Conservation (phyloP, 2,797 vertebrate genomes). For the Pachyuromys duprasi region DNA sequence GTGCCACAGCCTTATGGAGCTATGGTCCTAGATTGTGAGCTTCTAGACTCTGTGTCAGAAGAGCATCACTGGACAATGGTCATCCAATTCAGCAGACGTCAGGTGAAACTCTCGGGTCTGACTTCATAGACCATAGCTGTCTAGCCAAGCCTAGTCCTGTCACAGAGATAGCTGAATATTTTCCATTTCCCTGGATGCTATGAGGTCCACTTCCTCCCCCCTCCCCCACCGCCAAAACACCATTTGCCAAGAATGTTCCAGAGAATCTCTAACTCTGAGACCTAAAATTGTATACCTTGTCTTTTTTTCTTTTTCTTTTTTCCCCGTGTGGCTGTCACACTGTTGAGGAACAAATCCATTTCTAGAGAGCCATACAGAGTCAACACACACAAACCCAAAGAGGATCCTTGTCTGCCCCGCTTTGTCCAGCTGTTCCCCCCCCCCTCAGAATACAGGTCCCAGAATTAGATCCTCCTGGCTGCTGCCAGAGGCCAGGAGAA, state of each 20-base stretch:
- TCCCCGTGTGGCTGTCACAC: neutral
- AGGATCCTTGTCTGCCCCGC: neutral
- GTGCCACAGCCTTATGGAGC: neutral
- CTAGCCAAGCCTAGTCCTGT: neutral
- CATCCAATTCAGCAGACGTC: neutral
- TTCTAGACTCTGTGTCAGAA: neutral
- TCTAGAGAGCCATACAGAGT: neutral
- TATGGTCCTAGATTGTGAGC: neutral
- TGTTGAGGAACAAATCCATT: neutral
- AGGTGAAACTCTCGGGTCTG: neutral
- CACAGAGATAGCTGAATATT: neutral
- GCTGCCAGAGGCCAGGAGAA: neutral
- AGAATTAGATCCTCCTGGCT: neutral
- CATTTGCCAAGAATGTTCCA: neutral
- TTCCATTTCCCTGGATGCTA: neutral
- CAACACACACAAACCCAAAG: neutral
- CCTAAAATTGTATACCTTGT: neutral
- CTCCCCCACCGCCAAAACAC: neutral
- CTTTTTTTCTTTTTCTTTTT: neutral
- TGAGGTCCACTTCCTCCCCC: neutral
- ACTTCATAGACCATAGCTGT: neutral
- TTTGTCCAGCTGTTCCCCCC: neutral
- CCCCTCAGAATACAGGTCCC: neutral
- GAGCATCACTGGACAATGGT: neutral
- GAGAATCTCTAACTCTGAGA: neutral